Base-by-base conservation (phyloP, 2,797 vertebrate species). In the Cryptoblepharus egeriae region DNA sequence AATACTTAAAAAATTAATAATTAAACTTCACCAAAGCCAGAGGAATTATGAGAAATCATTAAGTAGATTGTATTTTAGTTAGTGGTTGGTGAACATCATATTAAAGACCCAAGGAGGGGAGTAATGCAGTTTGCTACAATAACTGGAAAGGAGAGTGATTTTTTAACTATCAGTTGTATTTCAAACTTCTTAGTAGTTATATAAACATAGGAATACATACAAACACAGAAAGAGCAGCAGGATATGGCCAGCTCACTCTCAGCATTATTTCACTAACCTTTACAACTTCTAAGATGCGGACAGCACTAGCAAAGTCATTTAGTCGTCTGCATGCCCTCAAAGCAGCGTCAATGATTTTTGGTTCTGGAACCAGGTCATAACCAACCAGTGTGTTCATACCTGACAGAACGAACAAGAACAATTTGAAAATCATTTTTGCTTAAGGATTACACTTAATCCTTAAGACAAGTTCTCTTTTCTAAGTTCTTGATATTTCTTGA, bases 331-430 rank as follows among this genome's bases (percentile, higher is more conserved):
- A 99, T 5, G 98, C 98, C 91, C 96, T 93, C 88, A 99, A 95
- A 60, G 97, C 98, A 35, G 98, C 97, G 32, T 98, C 98, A 0
- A 99, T 89, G 88, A 99, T 99, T 93, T 99, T 99, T 90, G 98
- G 98, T 91, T 99, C 98, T 0, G 98, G 98, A 88, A 99, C 98
- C 92, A 99, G 94, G 92, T 99, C 98, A 3, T 98, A 99, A 39
- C 97, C 96, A 75, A 98, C 96, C 77, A 99, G 93, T 0, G 98
- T 98, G 94, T 99, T 99, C 95, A 99, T 96, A 70, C 98, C 98
- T 99, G 90, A 63, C 85, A 91, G n/a, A 78, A 49, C 4, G 37
- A 84, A 65, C 7, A 45, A 60, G 16, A 58, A 52, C 24, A 30
- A 37, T 32, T 37, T 68, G n/a, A 68, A 61, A 75, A 37, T 7